Evolutionary conservation across 2,797 vertebrate species (phyloP), one percentile per base, ranked within the genome.

Genomic region (Gephyroberyx darwinii): DNA sequence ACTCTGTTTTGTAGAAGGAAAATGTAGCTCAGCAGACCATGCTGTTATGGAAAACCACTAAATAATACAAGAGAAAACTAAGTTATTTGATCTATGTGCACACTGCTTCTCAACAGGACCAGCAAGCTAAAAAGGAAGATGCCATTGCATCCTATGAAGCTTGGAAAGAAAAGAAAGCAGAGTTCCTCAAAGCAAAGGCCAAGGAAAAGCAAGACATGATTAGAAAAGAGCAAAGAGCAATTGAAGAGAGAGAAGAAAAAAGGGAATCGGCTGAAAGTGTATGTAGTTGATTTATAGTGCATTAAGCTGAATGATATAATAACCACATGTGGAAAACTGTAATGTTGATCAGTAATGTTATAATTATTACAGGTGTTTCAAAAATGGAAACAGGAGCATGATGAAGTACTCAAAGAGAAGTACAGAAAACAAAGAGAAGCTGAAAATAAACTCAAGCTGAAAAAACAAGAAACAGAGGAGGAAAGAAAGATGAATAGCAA

Each of bases 111-210:
- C 10, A 59, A 57, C 65, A 98, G 96, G 91, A 96, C 56, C 91
- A 90, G 83, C 89, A 90, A 20, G 75, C 89, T 69, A 96, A 96
- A 91, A 96, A 83, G 87, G 93, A 94, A 69, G 95, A 96, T 65
- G 95, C 95, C 10, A 78, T 89, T 73, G 94, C 93, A 3, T 96
- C 96, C 12, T 99, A 95, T 76, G 91, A 95, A 73, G 96, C 96
- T 19, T 99, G 98, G 98, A 97, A 96, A 81, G 91, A 94, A 68
- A 96, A 93, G 85, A 99, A 98, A 82, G 81, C 71, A 35, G 92
- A 92, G 65, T 89, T 83, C 71, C 87, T 96, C 57, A 95, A 92
- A 91, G 92, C 86, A 47, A 89, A 93, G 75, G 86, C 75, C 10
- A 92, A 90, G 70, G 92, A 93, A 83, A 95, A 93, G 76, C 93